Base-by-base conservation (phyloP, 2,888 invertebrate species). In the Epinotia nisella region DNA sequence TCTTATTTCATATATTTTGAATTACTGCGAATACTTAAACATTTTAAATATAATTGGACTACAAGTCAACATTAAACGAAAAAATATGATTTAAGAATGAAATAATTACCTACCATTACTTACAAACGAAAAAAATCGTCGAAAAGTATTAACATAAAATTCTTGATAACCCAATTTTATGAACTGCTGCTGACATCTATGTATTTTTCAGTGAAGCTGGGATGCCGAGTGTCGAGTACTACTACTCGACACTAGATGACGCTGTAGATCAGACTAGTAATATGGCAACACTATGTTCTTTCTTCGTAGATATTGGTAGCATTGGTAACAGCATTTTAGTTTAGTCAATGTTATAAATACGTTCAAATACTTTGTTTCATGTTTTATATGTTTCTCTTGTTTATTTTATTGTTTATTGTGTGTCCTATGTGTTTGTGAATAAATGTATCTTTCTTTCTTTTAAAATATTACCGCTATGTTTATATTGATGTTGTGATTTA, bases 221-320 rank as follows among this genome's bases (percentile, higher is more conserved):
- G 7, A 11, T 0, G 21, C 19, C 10, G 10, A n/a, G 21, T 19
- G 49, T 9, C 2, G 2, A 49, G n/a, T 19, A 17, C 39, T 58
- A 7, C 74, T 76, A 76, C 72, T 76, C 53, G 58, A 65, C 75
- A 58, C 56, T 73, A 76, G 77, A 64, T 75, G 71, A 62, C 75
- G 41, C 49, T 59, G 51, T 10, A 49, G 10, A 15, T 11, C 1
- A 35, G 9, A 39, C 9, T 3, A 0, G 15, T 21, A 21, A 13
- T 76, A 68, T 55, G 64, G 62, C 85, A 85, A 84, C 78, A 83
- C 66, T 21, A 1, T 11, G 3, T 35, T 41, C 1, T 2, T 29
- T 59, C 2, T 67, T 67, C 9, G 10, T 17, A 1, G 10, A 19
- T n/a, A 17, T 59, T 68, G 67, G 56, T 49, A 68, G 67, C 67